Base-by-base conservation (phyloP, 2,113 vertebrate genomes). In the Motacilla tschutschensis region DNA sequence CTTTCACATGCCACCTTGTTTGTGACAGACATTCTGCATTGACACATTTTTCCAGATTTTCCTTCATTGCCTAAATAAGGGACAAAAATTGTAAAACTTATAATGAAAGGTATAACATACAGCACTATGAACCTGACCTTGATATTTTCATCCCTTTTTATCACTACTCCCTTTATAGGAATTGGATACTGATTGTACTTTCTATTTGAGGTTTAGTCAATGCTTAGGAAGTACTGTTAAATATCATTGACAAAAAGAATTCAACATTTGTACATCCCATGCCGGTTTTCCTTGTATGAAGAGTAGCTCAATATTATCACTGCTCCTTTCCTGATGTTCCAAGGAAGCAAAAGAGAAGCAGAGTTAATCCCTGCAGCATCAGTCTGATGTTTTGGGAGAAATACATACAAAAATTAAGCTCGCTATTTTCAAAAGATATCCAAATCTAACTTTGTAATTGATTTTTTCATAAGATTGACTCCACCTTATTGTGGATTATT, bases 81-180 rank as follows among this genome's bases (percentile, higher is more conserved):
- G 25, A 22, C 22, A 21, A 5, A 79, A 44, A 65, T 54, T 40
- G 17, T 12, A 63, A 84, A 69, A 24, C 7, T 69, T 54, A 40
- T 6, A 14, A 65, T 16, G 14, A 57, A 72, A 77, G 24, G 1
- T 7, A 26, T 26, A 33, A 79, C 54, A 63, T 59, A 20, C 2
- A 65, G 7, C 21, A 16, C 10, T 36, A 7, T 50, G 50, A 67
- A 15, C 12, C 15, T 82, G 38, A 48, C 17, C 14, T 62, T 25
- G 12, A 16, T 64, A 26, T 63, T 57, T 57, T 50, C 12, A 35
- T 35, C 9, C 2, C 4, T 33, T 44, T 51, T 44, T 10, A 9
- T 67, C 0, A 0, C 5, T 54, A 4, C 41, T 62, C 5, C 2
- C n/a, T 62, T 47, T n/a, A 14, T 8, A 65, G 9, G 22, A n/a